Conservation (phyloP, 92 coral and sea anemone species). For the Epizoanthus stellaris region DNA sequence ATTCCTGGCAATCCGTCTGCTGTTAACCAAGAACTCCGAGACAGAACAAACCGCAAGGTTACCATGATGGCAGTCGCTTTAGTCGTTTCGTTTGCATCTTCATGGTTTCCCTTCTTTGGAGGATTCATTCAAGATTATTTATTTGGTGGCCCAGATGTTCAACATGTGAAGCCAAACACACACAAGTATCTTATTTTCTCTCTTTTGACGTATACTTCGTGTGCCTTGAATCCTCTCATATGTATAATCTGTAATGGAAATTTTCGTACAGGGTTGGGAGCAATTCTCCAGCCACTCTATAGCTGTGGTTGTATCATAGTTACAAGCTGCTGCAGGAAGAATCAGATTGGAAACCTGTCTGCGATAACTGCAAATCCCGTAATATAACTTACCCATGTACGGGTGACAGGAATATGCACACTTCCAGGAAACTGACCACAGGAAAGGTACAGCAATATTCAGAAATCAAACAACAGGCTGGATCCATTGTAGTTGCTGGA, state of each 20-base stretch:
- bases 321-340: no score
- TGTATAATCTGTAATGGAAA: neutral
- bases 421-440: no score
- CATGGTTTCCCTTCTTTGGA: neutral
- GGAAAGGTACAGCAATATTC: no score
- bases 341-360: no score
- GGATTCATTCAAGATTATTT: no score
- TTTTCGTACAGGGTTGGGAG: neutral
- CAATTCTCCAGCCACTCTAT: neutral
- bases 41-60: neutral
- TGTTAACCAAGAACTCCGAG: neutral
- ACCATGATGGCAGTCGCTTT: neutral
- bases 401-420: no score
- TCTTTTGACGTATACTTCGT: neutral
- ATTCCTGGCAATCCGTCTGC: neutral
- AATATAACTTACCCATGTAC: no score
- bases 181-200: neutral
- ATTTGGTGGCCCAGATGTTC: neutral
- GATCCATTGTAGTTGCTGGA: no score
- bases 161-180: neutral
- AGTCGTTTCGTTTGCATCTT: neutral
- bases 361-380: no score
- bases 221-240: slow-evolving; percentile 2
- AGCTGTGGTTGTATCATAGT: no score
- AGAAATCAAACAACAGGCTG: no score